Base-by-base conservation (phyloP, 2,888 invertebrate genomes). In the Maniola hyperantus region DNA sequence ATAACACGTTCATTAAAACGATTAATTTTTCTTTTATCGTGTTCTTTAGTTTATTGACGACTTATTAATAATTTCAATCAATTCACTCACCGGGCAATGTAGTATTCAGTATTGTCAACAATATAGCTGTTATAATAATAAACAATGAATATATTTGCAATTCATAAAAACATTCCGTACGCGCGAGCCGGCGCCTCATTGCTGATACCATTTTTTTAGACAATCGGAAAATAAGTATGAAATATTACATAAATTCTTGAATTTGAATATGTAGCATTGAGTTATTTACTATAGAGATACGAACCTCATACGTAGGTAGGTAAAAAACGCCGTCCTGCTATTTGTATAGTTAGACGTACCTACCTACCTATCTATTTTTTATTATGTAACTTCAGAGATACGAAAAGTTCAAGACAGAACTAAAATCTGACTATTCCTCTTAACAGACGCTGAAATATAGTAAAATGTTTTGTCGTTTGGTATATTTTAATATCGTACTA, bases 141-240 rank as follows among this genome's bases (percentile, higher is more conserved):
- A 48, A 48, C 18, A 48, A 48, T 48, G 15, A 36, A 50, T 57
- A 11, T 42, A 58, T 64, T 64, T 46, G 59, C 64, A 54, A 64
- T 67, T 67, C 64, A 57, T 34, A 54, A 18, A 13, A 13, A 58
- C 67, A 65, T 68, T 61, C 61, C 65, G 42, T 57, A 33, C 61
- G 61, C 61, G 61, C 55, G 42, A 48, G 34, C 34, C 42, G 68
- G 68, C 68, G 68, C 68, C 68, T 6, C 36, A 34, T 61, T 60
- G 60, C 18, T 55, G 18, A 48, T 60, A 18, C 33, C n/a, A 42
- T 61, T 67, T 67, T 67, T 67, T 55, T 39, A 61, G 57, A 42
- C 33, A 57, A 61, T 67, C n/a, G 48, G 53, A 57, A 65, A 51
- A 61, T 54, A 44, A 15, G 20, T 55, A 36, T 55, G 15, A 62